Evolutionary conservation across 2,113 vertebrate species (phyloP), one percentile per base, ranked within the genome.

Genomic region (Ctenomys sociabilis): DNA sequence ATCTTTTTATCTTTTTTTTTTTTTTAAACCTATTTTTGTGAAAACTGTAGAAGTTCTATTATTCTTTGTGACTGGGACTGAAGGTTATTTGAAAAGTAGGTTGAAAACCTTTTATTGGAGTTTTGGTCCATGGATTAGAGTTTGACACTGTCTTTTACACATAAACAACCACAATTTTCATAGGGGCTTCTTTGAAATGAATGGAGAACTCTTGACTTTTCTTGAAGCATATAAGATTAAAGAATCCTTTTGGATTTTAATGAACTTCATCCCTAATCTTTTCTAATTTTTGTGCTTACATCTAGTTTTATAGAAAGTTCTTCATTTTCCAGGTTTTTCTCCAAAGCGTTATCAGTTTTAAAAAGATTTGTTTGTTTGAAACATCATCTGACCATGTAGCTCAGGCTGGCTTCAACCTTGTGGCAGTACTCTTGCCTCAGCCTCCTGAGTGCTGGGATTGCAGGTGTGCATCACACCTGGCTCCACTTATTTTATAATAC

Each of bases 141-240:
- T 63, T 63, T 52, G 85, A 1, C 93, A 40, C 52, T 85, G 3
- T 90, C 72, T 90, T 93, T 43, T 85, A 22, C 54, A 30, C 19
- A 57, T 81, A 57, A 43, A 86, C 57, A 86, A 32, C 45, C 7
- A 7, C 81, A 30, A 81, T 63, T 59, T 91, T 40, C 35, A 35
- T 66, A 19, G 73, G 54, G 35, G 13, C 57, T 45, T 64, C 24
- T 93, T 90, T 86, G 88, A 91, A 91, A 82, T 94, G 37, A 19
- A 59, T 49, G 32, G 40, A 77, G 40, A 94, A 68, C n/a, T 49
- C 83, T 9, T 9, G 40, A 77, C 16, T 52, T 72, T 45, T 87
- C n/a, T 49, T 88, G 40, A 70, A 72, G 72, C 61, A 92, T 40
- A 26, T 43, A 40, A n/a, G 49, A 72, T 13, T 86, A 14, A 24